These are phyloP conservation scores for Rhimphoctona megacephalus DNA, from an alignment of 2,888 invertebrate species.

Conservation along the genomic window DNA sequence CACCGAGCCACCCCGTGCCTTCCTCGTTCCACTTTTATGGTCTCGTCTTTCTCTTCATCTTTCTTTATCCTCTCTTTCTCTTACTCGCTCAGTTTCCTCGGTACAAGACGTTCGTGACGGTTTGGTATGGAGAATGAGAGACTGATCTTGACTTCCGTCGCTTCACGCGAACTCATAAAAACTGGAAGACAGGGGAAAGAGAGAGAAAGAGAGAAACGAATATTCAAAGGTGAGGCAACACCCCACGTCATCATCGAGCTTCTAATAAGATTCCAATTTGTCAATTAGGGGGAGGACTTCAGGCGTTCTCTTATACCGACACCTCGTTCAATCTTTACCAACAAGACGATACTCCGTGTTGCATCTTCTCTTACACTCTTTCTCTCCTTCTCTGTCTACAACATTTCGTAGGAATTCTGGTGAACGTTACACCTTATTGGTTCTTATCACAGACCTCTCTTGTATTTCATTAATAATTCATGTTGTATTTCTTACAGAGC, in stretches of 20 bases:
- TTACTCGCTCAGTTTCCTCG: slow-evolving; percentile 47
- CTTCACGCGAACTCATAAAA: slow-evolving; percentile 63
- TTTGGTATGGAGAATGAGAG: slow-evolving; percentile 42
- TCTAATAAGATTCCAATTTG: slow-evolving; percentile 90
- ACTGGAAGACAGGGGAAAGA: slow-evolving; percentile 9
- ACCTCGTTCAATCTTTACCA: slow-evolving; percentile 72
- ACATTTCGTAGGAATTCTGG: slow-evolving; percentile 68
- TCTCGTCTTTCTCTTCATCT: slow-evolving; percentile 17
- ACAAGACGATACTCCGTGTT: slow-evolving; percentile 44
- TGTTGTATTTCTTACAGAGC: slow-evolving; percentile 23
- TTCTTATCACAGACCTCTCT: slow-evolving; percentile 35
- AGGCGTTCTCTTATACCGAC: slow-evolving; percentile 75
- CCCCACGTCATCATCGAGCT: slow-evolving; percentile 84
- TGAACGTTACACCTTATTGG: slow-evolving; percentile 32
- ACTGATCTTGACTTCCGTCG: slow-evolving; percentile 66
- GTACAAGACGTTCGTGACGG: slow-evolving; percentile 59
- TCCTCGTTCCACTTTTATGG: slow-evolving; percentile 63
- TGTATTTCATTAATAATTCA: slow-evolving; percentile 48
- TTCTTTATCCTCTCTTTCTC: slow-evolving; percentile 50
- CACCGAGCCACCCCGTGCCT: slow-evolving; percentile 62
- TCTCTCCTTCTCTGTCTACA: slow-evolving; percentile 51
- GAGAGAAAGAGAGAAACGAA: slow-evolving; percentile 35
- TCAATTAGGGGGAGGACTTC: slow-evolving; percentile 87
- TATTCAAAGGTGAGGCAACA: slow-evolving; percentile 72
- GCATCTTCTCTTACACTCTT: slow-evolving; percentile 67